phyloP scores from a whole-genome alignment of 2,888 invertebrate species.

The Tridacna gigas region DNA sequence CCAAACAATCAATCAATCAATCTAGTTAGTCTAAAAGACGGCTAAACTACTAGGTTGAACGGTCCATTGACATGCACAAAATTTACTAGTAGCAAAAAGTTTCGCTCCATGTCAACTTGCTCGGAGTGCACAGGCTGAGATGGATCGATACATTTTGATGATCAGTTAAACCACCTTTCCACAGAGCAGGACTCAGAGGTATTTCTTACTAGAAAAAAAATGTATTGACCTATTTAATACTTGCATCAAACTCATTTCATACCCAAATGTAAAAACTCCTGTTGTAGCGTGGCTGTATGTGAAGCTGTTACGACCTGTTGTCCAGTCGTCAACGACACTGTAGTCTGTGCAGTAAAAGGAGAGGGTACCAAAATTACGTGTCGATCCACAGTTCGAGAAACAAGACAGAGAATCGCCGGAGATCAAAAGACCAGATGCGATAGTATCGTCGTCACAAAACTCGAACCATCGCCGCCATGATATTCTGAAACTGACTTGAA shows the following conservation, averaged over 20 bases:
- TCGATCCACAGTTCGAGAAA: neutral
- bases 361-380: neutral
- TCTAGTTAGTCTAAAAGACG: no score
- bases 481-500: neutral
- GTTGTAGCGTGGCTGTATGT: neutral
- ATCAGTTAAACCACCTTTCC: no score
- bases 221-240: no score
- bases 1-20: no score
- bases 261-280: constrained; percentile 23
- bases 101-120: no score
- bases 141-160: no score
- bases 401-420: neutral
- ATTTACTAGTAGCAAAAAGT: no score
- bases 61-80: no score
- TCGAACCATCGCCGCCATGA: neutral
- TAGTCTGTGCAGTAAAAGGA: constrained; percentile 34
- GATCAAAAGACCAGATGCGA: neutral
- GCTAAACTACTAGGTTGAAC: no score
- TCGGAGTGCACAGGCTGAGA: no score
- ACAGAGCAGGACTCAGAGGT: no score
- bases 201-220: no score
- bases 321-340: constrained; percentile 34
- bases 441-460: neutral
- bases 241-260: neutral
- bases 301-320: constrained; percentile 25